Percentiles rank a stretch among this genome's conserved stretches.
These are phyloP conservation scores for Antigone vipio DNA, from an alignment of 2,113 vertebrate species.

Conservation along the genomic window DNA sequence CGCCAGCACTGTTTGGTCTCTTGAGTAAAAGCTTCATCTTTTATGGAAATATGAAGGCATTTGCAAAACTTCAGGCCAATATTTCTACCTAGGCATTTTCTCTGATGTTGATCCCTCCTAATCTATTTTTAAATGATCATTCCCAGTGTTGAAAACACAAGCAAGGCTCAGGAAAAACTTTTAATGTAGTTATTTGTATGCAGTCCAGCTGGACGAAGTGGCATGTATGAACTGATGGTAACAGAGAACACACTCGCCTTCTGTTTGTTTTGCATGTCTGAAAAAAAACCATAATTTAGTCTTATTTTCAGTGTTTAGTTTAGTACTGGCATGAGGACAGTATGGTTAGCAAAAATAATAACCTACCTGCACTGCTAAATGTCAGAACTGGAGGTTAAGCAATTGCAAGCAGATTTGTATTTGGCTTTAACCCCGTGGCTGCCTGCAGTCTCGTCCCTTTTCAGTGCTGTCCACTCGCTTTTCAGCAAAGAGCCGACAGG, in stretches of 20 bases:
- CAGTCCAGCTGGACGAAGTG: background rate
- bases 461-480: background rate
- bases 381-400: background rate
- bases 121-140: background rate
- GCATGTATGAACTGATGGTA: background rate
- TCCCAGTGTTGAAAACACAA: background rate
- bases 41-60: background rate
- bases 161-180: background rate
- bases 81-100: background rate
- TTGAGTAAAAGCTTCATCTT: background rate
- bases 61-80: background rate
- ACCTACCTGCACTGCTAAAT: background rate
- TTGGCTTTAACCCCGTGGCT: background rate
- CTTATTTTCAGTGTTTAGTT: background rate
- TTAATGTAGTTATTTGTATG: background rate
- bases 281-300: background rate
- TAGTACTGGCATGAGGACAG: background rate
- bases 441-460: background rate
- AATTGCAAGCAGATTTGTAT: background rate
- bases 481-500: background rate
- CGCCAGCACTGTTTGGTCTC: background rate
- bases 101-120: background rate
- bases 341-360: slow-evolving; percentile 14
- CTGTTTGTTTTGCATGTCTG: slow-evolving; percentile 1
- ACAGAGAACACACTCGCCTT: background rate